Conservation (phyloP, 2,797 vertebrate genomes). For the Enteromius treurensis region DNA sequence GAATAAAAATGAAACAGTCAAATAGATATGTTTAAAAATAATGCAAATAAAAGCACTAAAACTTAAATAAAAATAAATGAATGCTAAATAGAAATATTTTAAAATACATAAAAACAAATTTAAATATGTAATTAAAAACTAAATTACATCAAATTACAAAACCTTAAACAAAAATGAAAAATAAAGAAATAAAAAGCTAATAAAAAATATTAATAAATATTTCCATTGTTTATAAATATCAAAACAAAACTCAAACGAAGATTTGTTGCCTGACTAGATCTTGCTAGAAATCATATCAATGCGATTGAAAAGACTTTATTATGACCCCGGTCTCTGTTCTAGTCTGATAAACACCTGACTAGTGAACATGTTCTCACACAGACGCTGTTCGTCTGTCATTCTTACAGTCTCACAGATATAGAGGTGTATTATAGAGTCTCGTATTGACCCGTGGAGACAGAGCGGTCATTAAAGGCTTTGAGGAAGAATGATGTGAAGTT, state of each 20-base stretch:
- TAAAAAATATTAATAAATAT: neutral
- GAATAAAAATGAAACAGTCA: neutral
- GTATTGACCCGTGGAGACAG: neutral
- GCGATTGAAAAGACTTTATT: neutral
- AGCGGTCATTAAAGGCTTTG: slow-evolving; percentile 1
- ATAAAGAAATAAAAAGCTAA: neutral
- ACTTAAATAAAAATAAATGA: no score
- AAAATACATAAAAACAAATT: neutral
- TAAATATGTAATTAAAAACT: neutral
- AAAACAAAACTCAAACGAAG: neutral
- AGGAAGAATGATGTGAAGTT: slow-evolving; percentile 20
- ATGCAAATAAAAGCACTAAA: no score
- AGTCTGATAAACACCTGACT: neutral
- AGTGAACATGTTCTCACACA: slow-evolving; percentile 4
- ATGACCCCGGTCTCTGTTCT: no score
- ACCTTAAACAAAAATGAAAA: neutral
- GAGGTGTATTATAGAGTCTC: neutral
- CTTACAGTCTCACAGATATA: neutral
- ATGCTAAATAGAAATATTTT: neutral
- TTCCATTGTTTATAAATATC: neutral
- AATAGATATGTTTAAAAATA: neutral
- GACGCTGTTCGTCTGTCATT: neutral
- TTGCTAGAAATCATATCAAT: neutral
- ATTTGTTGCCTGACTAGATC: neutral
- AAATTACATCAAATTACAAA: neutral